phyloP scores from a whole-genome alignment of 2,888 invertebrate genomes.

The Pocota personata region DNA sequence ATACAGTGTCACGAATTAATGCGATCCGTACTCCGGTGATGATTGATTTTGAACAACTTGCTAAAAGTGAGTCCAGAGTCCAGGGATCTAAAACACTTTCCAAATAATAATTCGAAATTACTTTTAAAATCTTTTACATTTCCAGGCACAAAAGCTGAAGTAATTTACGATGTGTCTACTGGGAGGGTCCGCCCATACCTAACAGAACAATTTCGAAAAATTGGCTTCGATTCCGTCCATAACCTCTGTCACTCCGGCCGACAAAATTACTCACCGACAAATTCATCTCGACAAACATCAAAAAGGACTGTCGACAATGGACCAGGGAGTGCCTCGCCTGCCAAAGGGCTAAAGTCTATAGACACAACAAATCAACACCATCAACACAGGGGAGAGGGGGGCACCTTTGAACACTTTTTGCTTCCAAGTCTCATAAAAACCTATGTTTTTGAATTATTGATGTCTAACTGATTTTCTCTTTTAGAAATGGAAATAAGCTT shows the following conservation, averaged over 20 bases:
- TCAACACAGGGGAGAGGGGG: too few species aligned
- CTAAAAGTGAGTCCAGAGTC: background rate
- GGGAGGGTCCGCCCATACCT: background rate
- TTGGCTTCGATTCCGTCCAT: background rate
- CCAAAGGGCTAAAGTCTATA: background rate
- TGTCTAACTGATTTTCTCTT: too few species aligned
- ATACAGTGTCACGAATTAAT: background rate
- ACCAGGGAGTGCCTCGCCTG: background rate
- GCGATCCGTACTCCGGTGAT: background rate
- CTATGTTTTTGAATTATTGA: too few species aligned
- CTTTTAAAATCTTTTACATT: background rate
- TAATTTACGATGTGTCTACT: slow-evolving; percentile 36
- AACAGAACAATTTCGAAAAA: background rate
- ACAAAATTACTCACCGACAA: background rate
- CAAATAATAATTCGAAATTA: background rate
- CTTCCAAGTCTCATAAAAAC: too few species aligned
- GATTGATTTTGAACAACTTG: background rate
- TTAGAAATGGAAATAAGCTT: too few species aligned
- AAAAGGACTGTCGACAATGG: background rate
- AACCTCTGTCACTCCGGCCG: background rate
- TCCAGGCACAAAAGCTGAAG: slow-evolving; percentile 17
- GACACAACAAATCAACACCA: background rate
- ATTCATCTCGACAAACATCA: background rate
- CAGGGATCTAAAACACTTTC: background rate
- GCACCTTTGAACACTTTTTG: too few species aligned